Evolutionary conservation across 2,888 invertebrate genomes (phyloP).

Genomic region (Euplexia lucipara): DNA sequence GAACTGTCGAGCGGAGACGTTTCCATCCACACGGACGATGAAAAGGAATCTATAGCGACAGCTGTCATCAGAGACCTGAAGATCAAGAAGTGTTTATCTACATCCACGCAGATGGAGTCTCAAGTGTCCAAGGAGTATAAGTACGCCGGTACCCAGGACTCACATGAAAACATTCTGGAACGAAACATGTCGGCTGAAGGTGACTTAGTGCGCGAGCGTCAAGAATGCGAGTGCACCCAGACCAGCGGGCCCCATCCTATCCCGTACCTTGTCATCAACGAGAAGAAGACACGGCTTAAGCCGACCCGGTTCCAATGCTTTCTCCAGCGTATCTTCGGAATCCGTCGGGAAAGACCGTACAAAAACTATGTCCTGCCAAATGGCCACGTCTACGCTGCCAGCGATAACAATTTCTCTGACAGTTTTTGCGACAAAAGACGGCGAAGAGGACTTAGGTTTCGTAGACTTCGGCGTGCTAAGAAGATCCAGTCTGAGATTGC

Average conservation of each 20-base stretch:
- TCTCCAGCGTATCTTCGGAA: slow-evolving; percentile 80
- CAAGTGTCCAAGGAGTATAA: slow-evolving; percentile 69
- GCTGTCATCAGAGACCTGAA: slow-evolving; percentile 76
- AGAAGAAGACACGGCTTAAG: slow-evolving; percentile 65
- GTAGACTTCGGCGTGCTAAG: slow-evolving; percentile 76
- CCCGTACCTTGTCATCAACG: slow-evolving; percentile 71
- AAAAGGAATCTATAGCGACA: slow-evolving; percentile 68
- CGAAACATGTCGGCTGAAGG: slow-evolving; percentile 26
- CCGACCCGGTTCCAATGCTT: slow-evolving; percentile 82
- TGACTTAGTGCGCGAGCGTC: slow-evolving; percentile 19
- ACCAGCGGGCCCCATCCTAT: slow-evolving; percentile 52
- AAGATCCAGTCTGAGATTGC: slow-evolving; percentile 79
- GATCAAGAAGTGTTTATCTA: slow-evolving; percentile 68
- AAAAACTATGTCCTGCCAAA: slow-evolving; percentile 64
- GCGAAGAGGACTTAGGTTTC: slow-evolving; percentile 74
- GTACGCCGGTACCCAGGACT: slow-evolving; percentile 49
- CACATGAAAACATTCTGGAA: slow-evolving; percentile 27
- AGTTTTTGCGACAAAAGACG: slow-evolving; percentile 72
- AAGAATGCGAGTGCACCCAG: slow-evolving; percentile 69
- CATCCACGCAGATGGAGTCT: slow-evolving; percentile 70
- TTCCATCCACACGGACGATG: slow-evolving; percentile 51
- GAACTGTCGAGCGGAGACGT: slow-evolving; percentile 74
- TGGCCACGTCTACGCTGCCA: slow-evolving; percentile 76
- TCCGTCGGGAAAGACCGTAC: slow-evolving; percentile 70
- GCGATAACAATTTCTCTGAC: slow-evolving; percentile 78